Percentiles rank a stretch among this genome's conserved stretches.
Evolutionary conservation across 2,113 vertebrate species (phyloP).

Genomic region (Heterochromis multidens): DNA sequence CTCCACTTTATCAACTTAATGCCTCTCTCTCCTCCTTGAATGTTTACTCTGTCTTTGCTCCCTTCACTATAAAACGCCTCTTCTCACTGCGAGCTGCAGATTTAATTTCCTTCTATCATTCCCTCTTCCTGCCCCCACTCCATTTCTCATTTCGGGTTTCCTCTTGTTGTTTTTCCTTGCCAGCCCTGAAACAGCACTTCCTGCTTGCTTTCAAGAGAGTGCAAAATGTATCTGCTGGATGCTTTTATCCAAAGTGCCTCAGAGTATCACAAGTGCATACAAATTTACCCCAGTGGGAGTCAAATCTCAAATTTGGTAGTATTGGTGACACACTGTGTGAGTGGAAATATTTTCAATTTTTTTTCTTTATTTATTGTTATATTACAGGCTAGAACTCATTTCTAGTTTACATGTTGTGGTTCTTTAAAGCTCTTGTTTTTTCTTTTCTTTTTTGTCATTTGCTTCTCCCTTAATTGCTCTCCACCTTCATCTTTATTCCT

Average conservation of each 20-base stretch:
- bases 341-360: background rate
- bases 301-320: background rate
- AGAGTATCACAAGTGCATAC: constrained; percentile 2
- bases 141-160: constrained; percentile 17
- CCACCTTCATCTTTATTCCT: constrained; percentile 21
- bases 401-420: background rate
- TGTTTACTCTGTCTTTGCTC: background rate
- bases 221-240: constrained; percentile 36
- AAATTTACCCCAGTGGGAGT: constrained; percentile 34
- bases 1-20: constrained; percentile 10
- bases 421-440: background rate
- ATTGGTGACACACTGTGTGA: background rate
- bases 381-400: background rate
- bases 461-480: constrained; percentile 1
- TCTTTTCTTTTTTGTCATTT: background rate
- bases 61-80: constrained; percentile 15
- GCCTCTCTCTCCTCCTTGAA: background rate
- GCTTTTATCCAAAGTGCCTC: constrained; percentile 57
- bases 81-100: constrained; percentile 12
- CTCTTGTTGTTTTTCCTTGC: background rate
- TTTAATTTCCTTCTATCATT: constrained; percentile 29
- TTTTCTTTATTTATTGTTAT: background rate
- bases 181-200: constrained; percentile 10
- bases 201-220: constrained; percentile 19
- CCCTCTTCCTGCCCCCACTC: constrained; percentile 2